Conservation (phyloP, 2,797 vertebrate genomes). For the Brachyalestes nurse region DNA sequence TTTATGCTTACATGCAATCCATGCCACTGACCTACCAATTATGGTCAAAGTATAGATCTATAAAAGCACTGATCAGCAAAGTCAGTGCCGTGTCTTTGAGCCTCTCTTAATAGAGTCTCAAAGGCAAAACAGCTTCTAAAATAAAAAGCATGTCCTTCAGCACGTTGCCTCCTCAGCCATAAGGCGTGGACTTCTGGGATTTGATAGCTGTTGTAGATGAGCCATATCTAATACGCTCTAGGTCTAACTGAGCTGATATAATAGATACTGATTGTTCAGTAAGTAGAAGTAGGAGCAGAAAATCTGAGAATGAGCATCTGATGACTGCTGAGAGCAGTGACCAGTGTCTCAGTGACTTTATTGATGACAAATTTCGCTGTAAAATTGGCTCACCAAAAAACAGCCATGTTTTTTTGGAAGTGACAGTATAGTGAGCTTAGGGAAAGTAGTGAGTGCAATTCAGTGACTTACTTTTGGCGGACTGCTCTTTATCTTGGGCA, state of each 20-base stretch:
- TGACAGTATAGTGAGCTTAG: conserved; percentile 46
- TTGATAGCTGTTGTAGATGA: conserved; percentile 13
- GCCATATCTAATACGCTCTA: background rate
- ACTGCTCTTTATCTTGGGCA: conserved; percentile 92
- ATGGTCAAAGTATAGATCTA: too few relatives aligned
- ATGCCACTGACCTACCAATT: too few relatives aligned
- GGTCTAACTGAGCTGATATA: conserved; percentile 47
- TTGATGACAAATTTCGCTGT: too few relatives aligned
- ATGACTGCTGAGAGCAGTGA: too few relatives aligned
- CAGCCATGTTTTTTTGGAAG: background rate
- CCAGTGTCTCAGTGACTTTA: too few relatives aligned
- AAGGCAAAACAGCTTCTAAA: conserved; percentile 23
- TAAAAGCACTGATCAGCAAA: background rate
- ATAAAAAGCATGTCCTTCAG: conserved; percentile 70
- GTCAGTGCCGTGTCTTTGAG: conserved; percentile 5
- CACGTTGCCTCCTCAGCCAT: conserved; percentile 71
- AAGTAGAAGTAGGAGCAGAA: conserved; percentile 60
- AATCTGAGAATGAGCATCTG: background rate
- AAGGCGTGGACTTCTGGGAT: conserved; percentile 76
- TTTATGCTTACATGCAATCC: too few relatives aligned
- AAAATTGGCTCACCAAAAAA: too few relatives aligned
- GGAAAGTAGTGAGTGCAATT: conserved; percentile 79
- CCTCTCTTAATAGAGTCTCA: conserved; percentile 50
- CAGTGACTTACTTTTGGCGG: conserved; percentile 96
- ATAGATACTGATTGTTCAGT: conserved; percentile 29